Base-by-base conservation (phyloP, 2,113 vertebrate species). In the Myiagra hebetior region DNA sequence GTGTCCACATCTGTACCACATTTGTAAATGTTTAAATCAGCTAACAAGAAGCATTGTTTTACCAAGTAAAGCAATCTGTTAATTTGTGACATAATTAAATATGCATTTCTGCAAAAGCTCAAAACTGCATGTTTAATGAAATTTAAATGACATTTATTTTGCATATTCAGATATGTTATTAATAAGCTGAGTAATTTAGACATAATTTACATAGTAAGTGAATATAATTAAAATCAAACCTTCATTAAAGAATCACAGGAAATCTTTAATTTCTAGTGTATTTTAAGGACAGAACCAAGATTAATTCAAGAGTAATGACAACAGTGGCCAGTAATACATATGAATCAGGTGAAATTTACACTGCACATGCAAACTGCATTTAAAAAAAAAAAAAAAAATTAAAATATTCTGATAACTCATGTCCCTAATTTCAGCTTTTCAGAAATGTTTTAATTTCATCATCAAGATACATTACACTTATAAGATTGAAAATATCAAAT, bases 21-120 rank as follows among this genome's bases (percentile, higher is more conserved):
- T 94, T 94, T 96, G 49, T 73, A 95, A 95, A 85, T 42, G 68
- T 95, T 97, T 97, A 91, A 91, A 94, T 93, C 92, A 88, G 23
- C 67, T 94, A 88, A 95, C 64, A 93, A 93, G 91, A 95, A 98
- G 85, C 49, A 91, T 85, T 97, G 46, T 85, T 97, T 94, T 95
- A 96, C 93, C 60, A 52, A 87, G 83, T 95, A 96, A 95, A 93
- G 89, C 84, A 94, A 80, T 95, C 70, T 97, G 89, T 92, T 98
- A 96, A 97, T 96, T 97, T 96, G 93, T 94, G 79, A 88, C 70
- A 90, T 94, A 97, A 97, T 98, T 97, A 96, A 97, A 89, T 95
- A 94, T 65, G 76, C 62, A 76, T 79, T 97, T 97, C 65, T 82
- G 49, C 80, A 93, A 86, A 77, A 95, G n/a, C 79, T 97, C 77